phyloP scores from a whole-genome alignment of 2,888 invertebrate species.

The Caenorhabditis virilis region DNA sequence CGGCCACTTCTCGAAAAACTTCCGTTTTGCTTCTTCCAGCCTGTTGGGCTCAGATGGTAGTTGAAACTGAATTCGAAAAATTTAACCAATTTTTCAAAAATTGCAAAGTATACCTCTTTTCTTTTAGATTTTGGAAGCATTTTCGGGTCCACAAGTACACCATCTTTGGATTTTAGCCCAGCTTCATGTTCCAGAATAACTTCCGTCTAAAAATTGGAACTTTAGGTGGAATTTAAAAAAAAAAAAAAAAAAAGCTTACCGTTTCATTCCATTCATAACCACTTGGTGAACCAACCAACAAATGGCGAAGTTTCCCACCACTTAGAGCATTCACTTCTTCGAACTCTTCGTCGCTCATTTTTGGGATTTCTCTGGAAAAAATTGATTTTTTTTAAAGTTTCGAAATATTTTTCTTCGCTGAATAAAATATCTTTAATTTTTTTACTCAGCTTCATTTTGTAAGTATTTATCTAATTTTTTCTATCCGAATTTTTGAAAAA shows the following conservation, averaged over 20 bases:
- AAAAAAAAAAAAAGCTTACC: too few relatives aligned
- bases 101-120: constrained; percentile 6
- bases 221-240: too few relatives aligned
- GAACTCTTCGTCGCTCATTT: constrained; percentile 60
- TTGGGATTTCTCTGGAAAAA: constrained; percentile 58
- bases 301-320: constrained; percentile 64
- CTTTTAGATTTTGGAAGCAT: constrained; percentile 60
- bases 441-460: too few relatives aligned
- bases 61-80: constrained; percentile 19
- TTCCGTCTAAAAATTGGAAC: constrained; percentile 58
- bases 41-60: constrained; percentile 9
- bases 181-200: constrained; percentile 60
- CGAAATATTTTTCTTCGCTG: too few relatives aligned
- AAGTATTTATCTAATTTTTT: too few relatives aligned
- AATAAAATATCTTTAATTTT: too few relatives aligned
- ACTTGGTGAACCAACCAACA: constrained; percentile 68
- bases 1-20: constrained; percentile 32
- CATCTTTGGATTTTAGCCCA: constrained; percentile 41
- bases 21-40: constrained; percentile 24
- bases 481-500: too few relatives aligned
- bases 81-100: constrained; percentile 1
- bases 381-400: too few relatives aligned
- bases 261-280: constrained; percentile 67
- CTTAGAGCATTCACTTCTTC: constrained; percentile 62
- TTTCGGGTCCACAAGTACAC: constrained; percentile 56